Evolutionary conservation across 2,888 invertebrate species (phyloP).

Genomic region (Tachina grossa): DNA sequence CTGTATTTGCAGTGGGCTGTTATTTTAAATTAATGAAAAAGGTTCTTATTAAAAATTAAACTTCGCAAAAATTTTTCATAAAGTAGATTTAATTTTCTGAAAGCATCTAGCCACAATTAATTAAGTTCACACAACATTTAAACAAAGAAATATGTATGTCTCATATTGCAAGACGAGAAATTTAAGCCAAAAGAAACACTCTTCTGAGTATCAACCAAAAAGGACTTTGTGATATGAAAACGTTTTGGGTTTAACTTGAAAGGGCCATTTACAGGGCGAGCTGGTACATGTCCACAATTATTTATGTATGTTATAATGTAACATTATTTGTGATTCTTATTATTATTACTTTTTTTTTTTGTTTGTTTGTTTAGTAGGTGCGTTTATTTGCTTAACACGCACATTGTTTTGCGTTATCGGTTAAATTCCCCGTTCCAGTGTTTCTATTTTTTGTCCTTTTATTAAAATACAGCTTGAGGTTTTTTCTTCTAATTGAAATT

Average conservation of each 20-base stretch:
- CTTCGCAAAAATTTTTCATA: slow-evolving; percentile 46
- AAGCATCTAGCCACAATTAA: not conserved
- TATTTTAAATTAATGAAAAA: slow-evolving; percentile 78
- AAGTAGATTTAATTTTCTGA: slow-evolving; percentile 38
- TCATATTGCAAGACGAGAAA: not conserved
- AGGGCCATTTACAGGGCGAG: not conserved
- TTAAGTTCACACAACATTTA: not conserved
- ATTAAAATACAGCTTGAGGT: slow-evolving; percentile 25
- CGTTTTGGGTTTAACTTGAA: not conserved
- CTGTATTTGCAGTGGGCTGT: not conserved
- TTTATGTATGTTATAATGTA: slow-evolving; percentile 7
- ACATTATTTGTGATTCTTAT: slow-evolving; percentile 1
- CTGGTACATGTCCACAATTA: not conserved
- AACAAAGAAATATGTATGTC: not conserved
- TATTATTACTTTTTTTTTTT: not conserved
- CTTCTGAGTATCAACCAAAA: not conserved
- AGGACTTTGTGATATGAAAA: not conserved
- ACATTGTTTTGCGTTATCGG: slow-evolving; percentile 12
- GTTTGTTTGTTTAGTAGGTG: not conserved
- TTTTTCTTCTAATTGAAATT: slow-evolving; percentile 37
- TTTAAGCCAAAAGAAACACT: not conserved
- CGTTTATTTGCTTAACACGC: slow-evolving; percentile 36
- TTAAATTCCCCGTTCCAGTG: slow-evolving; percentile 10
- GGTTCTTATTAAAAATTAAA: slow-evolving; percentile 72
- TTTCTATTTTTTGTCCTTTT: not conserved